Percentiles rank a stretch among this genome's conserved stretches.
These are phyloP conservation scores for Cephonodes hylas DNA, from an alignment of 2,888 invertebrate genomes.

Conservation along the genomic window DNA sequence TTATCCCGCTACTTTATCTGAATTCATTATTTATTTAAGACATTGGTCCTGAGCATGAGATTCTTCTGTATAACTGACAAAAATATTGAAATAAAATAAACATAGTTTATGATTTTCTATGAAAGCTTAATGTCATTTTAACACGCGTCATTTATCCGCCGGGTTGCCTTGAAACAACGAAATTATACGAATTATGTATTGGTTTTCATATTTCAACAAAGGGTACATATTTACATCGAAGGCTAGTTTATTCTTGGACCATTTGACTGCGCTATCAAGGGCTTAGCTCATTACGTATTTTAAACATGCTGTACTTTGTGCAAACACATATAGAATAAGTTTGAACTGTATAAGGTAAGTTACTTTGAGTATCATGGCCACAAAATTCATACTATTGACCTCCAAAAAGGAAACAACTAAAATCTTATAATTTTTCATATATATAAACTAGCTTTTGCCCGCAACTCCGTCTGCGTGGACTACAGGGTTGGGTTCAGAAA, in stretches of 20 bases:
- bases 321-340: conserved; percentile 28
- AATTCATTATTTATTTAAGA: too few relatives aligned
- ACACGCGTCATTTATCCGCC: background rate
- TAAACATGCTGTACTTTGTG: conserved; percentile 27
- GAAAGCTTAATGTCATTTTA: too few relatives aligned
- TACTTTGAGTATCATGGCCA: background rate
- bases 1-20: too few relatives aligned
- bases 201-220: background rate
- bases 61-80: too few relatives aligned
- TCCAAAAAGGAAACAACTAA: background rate
- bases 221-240: conserved; percentile 7
- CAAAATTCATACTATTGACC: background rate
- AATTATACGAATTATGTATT: background rate
- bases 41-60: too few relatives aligned
- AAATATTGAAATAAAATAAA: too few relatives aligned
- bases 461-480: too few relatives aligned
- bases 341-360: conserved; percentile 14
- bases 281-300: conserved; percentile 32
- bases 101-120: too few relatives aligned
- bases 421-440: background rate
- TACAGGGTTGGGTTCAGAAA: too few relatives aligned
- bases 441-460: too few relatives aligned
- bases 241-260: conserved; percentile 20
- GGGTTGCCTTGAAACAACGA: too few relatives aligned
- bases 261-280: conserved; percentile 36